Base-by-base conservation (phyloP, 2,113 vertebrate species). In the Eurystomus gularis region DNA sequence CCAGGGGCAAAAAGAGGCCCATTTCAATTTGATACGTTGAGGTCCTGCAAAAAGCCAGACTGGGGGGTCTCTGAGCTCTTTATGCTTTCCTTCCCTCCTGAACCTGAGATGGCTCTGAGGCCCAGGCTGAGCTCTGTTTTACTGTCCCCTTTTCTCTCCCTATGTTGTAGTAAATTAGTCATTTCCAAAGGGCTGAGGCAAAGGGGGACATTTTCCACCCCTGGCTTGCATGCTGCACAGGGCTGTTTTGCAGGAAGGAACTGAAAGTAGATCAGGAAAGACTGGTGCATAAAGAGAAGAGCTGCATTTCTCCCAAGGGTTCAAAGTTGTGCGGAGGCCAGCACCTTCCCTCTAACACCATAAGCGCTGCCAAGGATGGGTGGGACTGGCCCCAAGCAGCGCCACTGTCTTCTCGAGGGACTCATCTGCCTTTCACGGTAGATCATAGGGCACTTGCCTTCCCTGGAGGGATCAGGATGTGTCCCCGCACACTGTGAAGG, bases 1-100 rank as follows among this genome's bases (percentile, higher is more conserved):
- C 96, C 93, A 92, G 93, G 54, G 95, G 95, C 96, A 93, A 96
- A 96, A 79, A 91, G 95, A 96, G 95, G 91, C 95, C 94, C 54
- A 1, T 87, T 95, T 96, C 94, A 93, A 95, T 95, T 89, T 93
- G 88, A 91, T 96, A 93, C 85, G 93, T 96, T 70, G 93, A 95
- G 70, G 77, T 94, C 65, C 93, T 87, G 78, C 66, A 88, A 82
- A 95, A 91, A 94, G 42, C 31, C 86, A 46, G 83, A 13, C 91
- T 94, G 92, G 92, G 95, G 88, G 92, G 94, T 96, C 95, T 94
- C 81, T 28, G 39, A 65, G 80, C 72, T 79, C 57, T 96, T 94
- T 91, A 92, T 91, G 69, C 86, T 84, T 96, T 88, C 80, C 94
- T 93, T 91, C 72, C 57, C 88, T 94, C 40, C 81, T 82, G 86